phyloP scores from a whole-genome alignment of 1,140 invertebrate genomes.

The Lepeophtheirus salmonis region DNA sequence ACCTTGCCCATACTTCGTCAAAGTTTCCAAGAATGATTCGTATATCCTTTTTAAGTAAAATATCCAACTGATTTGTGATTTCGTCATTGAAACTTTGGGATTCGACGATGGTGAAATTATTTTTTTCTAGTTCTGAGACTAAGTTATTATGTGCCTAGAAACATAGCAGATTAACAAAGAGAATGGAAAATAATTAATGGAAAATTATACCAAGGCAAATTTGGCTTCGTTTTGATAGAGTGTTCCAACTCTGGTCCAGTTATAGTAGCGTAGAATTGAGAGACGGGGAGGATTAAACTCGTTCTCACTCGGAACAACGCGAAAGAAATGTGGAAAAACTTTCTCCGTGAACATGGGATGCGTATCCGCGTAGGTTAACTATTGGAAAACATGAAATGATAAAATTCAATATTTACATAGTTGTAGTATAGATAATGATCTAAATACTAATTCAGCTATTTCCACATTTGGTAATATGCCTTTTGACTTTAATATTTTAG shows the following conservation, averaged over 20 bases:
- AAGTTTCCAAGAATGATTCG: constrained; percentile 92
- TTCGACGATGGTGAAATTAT: constrained; percentile 60
- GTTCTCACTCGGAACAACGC: constrained; percentile 82
- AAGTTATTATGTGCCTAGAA: constrained; percentile 71
- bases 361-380: constrained; percentile 93
- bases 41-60: constrained; percentile 77
- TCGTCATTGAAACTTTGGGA: constrained; percentile 76
- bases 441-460: too few species aligned
- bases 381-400: too few species aligned
- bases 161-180: constrained; percentile 2
- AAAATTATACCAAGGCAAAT: constrained; percentile 55
- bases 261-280: constrained; percentile 66
- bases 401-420: too few species aligned
- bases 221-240: constrained; percentile 90
- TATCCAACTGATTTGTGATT: constrained; percentile 54
- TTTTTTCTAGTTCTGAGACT: constrained; percentile 62
- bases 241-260: constrained; percentile 92
- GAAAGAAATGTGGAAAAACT: constrained; percentile 87
- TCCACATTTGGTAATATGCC: too few species aligned
- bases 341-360: constrained; percentile 91
- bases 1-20: constrained; percentile 75
- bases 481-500: too few species aligned
- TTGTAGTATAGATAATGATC: too few species aligned
- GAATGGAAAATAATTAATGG: background rate
- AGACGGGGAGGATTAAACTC: constrained; percentile 84